Conservation (phyloP, 2,113 vertebrate species). For the Jacana jacana region DNA sequence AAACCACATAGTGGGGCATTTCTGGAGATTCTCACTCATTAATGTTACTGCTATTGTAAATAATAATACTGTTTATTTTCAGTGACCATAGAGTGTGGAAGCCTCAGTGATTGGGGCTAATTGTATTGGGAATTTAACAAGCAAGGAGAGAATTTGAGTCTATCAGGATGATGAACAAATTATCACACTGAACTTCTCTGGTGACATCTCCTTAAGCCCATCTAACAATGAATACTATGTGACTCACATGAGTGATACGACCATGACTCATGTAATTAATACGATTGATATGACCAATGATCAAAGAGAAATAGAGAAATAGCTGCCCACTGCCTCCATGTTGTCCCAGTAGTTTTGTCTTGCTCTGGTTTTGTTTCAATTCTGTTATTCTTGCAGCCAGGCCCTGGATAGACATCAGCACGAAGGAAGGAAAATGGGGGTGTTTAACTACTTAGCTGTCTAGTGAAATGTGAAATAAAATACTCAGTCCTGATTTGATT, state of each 20-base stretch:
- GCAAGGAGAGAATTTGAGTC: not conserved
- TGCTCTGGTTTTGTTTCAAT: not conserved
- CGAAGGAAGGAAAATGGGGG: not conserved
- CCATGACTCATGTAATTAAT: not conserved
- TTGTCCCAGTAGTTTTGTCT: not conserved
- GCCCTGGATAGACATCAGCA: not conserved
- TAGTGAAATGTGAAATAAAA: not conserved
- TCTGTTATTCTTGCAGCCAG: not conserved
- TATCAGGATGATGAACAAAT: not conserved
- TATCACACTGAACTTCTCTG: not conserved
- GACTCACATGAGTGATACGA: not conserved
- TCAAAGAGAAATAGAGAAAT: not conserved
- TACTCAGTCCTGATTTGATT: not conserved
- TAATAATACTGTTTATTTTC: not conserved
- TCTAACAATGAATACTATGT: not conserved
- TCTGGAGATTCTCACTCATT: not conserved
- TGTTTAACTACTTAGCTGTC: not conserved
- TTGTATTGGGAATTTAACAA: not conserved
- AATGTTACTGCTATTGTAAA: not conserved
- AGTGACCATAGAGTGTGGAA: not conserved
- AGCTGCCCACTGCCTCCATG: not conserved
- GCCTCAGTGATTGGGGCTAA: not conserved
- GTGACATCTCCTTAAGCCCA: not conserved
- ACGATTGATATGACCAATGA: not conserved
- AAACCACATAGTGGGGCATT: not conserved